Evolutionary conservation across 2,888 invertebrate species (phyloP).

Genomic region (Melinaea menophilus): DNA sequence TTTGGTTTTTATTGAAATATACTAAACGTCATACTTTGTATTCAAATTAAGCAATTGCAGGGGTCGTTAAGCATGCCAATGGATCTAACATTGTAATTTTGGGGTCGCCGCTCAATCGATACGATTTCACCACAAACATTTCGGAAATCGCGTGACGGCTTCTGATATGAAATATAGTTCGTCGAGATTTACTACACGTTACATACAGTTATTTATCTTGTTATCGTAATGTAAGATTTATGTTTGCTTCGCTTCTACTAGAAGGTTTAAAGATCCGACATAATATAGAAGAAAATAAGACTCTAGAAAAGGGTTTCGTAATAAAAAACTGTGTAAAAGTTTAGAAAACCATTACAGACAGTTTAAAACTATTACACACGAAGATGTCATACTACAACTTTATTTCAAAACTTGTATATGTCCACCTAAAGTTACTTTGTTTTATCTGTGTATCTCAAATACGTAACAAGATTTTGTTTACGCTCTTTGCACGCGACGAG

Average conservation of each 20-base stretch:
- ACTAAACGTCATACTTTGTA: conserved; percentile 2
- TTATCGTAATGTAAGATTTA: conserved; percentile 4
- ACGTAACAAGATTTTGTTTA: conserved; percentile 9
- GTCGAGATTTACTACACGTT: conserved; percentile 5
- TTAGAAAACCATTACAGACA: background rate
- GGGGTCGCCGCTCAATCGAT: conserved; percentile 14
- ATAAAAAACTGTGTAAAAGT: background rate
- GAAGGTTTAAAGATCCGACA: background rate
- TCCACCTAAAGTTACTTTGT: conserved; percentile 3
- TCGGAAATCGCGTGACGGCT: conserved; percentile 15
- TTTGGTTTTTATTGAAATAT: background rate
- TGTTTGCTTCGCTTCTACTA: background rate
- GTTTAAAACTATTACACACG: background rate
- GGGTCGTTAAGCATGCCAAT: conserved; percentile 19
- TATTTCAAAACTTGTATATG: conserved; percentile 1
- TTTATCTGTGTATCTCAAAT: conserved; percentile 8
- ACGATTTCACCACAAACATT: conserved; percentile 17
- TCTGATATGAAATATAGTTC: conserved; percentile 8
- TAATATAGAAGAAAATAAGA: too few species aligned
- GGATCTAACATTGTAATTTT: conserved; percentile 20
- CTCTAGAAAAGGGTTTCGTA: too few species aligned
- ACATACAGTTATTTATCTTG: conserved; percentile 8
- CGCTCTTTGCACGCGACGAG: conserved; percentile 1
- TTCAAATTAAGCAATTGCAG: conserved; percentile 14
- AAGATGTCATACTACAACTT: background rate